Evolutionary conservation across 1,140 invertebrate genomes (phyloP).

Genomic region (Eurosta solidaginis): DNA sequence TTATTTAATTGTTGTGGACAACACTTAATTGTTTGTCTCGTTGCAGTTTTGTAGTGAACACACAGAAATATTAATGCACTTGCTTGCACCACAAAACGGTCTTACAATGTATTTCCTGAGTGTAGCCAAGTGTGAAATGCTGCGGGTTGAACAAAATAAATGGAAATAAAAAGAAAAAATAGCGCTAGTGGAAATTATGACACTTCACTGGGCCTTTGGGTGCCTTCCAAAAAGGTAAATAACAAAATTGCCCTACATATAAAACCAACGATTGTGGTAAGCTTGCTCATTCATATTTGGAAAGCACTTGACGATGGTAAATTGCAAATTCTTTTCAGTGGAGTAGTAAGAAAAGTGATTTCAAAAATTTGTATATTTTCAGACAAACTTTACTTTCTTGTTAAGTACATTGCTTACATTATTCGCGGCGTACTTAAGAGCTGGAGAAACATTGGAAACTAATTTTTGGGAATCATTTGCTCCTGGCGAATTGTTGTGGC

Average conservation of each 20-base stretch:
- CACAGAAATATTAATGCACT: too few relatives aligned
- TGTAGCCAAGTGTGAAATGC: not conserved
- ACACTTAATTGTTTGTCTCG: not conserved
- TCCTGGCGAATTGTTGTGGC: constrained; percentile 22
- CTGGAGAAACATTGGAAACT: not conserved
- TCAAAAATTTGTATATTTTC: not conserved
- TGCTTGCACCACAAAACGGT: not conserved
- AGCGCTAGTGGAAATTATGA: not conserved
- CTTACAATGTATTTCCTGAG: not conserved
- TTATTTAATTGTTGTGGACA: not conserved
- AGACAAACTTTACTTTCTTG: not conserved
- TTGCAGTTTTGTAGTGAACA: not conserved
- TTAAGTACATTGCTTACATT: not conserved
- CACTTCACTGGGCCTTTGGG: not conserved
- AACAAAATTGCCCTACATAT: not conserved
- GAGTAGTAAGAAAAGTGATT: not conserved
- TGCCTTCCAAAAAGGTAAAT: not conserved
- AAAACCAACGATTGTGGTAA: not conserved
- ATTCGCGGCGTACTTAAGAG: not conserved
- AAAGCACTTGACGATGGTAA: not conserved
- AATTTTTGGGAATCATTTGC: constrained; percentile 24
- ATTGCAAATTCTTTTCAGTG: not conserved
- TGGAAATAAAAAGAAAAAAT: not conserved
- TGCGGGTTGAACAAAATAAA: constrained; percentile 9
- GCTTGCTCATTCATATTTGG: constrained; percentile 5